phyloP scores from a whole-genome alignment of 2,113 vertebrate species.

The Aldabrachelys gigantea region DNA sequence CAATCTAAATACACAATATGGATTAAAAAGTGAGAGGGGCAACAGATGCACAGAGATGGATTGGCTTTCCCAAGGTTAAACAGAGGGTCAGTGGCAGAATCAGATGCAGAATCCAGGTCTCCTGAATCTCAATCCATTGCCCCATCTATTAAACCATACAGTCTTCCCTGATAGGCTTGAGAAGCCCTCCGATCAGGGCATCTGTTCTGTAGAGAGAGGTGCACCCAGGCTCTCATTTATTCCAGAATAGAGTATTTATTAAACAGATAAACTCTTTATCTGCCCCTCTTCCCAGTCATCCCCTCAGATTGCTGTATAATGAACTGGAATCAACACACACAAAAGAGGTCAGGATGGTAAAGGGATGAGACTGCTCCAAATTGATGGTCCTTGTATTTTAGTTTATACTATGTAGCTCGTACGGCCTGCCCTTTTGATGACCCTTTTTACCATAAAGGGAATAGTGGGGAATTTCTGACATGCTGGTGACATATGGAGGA shows the following conservation, averaged over 20 bases:
- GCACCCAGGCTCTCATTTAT: accelerated
- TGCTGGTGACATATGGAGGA: conserved; percentile 67
- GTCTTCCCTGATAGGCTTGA: not conserved
- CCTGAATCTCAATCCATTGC: not conserved
- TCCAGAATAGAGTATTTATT: not conserved
- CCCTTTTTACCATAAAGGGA: conserved; percentile 76
- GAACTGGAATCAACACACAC: accelerated
- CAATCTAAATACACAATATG: not conserved
- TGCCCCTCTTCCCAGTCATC: not conserved
- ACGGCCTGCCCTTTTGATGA: conserved; percentile 65
- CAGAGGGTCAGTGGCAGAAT: not conserved
- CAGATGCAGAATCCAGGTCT: not conserved
- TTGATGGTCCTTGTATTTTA: conserved; percentile 46
- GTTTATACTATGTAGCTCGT: conserved; percentile 44
- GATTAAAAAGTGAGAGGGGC: not conserved
- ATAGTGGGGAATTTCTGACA: conserved; percentile 72
- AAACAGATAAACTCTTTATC: not conserved
- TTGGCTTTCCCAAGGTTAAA: not conserved
- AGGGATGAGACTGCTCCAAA: not conserved
- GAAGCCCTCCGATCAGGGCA: not conserved
- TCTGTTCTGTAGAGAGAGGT: not conserved
- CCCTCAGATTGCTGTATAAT: not conserved
- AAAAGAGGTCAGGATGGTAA: not conserved
- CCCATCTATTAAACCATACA: not conserved
- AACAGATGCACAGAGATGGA: not conserved